A percentile compares a stretch with the other conserved stretches of the same genome.
These are phyloP conservation scores for Pyralis farinalis DNA, from an alignment of 2,888 invertebrate species.

Conservation along the genomic window DNA sequence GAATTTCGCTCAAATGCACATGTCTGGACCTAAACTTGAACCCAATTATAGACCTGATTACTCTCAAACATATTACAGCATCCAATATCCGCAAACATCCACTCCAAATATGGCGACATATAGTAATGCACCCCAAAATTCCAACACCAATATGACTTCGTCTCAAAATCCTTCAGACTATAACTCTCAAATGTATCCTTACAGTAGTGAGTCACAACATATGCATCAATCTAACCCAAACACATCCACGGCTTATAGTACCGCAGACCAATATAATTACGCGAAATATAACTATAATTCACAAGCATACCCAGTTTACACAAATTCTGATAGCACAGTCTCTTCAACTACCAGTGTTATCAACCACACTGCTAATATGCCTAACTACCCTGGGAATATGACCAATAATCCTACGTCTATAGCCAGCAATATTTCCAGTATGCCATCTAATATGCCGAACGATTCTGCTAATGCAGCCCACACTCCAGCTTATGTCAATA, in stretches of 20 bases:
- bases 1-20: constrained; percentile 62
- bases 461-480: not conserved
- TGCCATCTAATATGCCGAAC: not conserved
- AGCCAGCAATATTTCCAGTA: not conserved
- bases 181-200: constrained; percentile 45
- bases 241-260: constrained; percentile 25
- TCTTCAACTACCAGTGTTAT: constrained; percentile 35
- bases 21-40: constrained; percentile 43
- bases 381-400: constrained; percentile 7
- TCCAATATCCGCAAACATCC: constrained; percentile 54
- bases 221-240: constrained; percentile 20
- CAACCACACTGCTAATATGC: constrained; percentile 24
- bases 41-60: constrained; percentile 44
- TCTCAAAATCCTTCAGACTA: constrained; percentile 50
- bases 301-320: constrained; percentile 50
- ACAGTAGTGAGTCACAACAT: constrained; percentile 34
- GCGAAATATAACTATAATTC: constrained; percentile 31
- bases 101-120: constrained; percentile 54
- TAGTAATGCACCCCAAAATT: constrained; percentile 47
- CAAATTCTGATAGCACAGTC: constrained; percentile 38
- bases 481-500: not conserved
- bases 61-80: constrained; percentile 58
- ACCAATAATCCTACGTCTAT: constrained; percentile 13
- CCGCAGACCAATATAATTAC: constrained; percentile 40
- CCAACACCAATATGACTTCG: constrained; percentile 42